Conservation (phyloP, 2,113 vertebrate genomes). For the Odontophorus gujanensis region DNA sequence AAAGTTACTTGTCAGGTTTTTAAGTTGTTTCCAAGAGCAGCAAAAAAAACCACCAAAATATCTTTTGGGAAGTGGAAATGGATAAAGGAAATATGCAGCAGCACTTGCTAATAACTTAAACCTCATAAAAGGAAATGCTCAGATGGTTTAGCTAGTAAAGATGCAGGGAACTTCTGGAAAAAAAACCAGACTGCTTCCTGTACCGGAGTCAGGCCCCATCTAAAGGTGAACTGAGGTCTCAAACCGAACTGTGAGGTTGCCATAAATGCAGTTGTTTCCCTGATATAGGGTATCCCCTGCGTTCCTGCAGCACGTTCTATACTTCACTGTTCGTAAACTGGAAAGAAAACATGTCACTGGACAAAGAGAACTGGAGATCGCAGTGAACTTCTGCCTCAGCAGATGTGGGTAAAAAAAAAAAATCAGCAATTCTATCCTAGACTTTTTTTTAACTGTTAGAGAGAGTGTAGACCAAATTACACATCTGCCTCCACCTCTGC, state of each 20-base stretch:
- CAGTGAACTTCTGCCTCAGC: background rate
- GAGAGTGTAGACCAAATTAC: background rate
- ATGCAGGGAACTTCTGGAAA: background rate
- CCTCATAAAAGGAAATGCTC: background rate
- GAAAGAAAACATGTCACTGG: background rate
- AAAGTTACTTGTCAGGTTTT: background rate
- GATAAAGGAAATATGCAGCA: background rate
- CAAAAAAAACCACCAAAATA: background rate
- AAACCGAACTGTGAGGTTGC: background rate
- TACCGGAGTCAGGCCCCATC: background rate
- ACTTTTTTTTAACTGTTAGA: background rate
- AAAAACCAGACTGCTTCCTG: background rate
- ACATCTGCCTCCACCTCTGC: background rate
- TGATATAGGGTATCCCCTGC: background rate
- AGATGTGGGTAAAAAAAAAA: background rate
- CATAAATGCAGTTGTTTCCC: background rate
- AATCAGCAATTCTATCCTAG: background rate
- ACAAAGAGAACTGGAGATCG: background rate
- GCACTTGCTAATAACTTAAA: background rate
- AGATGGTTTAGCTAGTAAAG: background rate
- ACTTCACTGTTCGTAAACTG: background rate
- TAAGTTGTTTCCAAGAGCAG: background rate
- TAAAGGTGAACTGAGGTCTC: background rate
- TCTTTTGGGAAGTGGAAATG: background rate
- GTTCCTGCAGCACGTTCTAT: background rate